A percentile compares a stretch with the other conserved stretches of the same genome.
These are phyloP conservation scores for Thelaira solivaga DNA, from an alignment of 2,888 invertebrate genomes.

Conservation along the genomic window DNA sequence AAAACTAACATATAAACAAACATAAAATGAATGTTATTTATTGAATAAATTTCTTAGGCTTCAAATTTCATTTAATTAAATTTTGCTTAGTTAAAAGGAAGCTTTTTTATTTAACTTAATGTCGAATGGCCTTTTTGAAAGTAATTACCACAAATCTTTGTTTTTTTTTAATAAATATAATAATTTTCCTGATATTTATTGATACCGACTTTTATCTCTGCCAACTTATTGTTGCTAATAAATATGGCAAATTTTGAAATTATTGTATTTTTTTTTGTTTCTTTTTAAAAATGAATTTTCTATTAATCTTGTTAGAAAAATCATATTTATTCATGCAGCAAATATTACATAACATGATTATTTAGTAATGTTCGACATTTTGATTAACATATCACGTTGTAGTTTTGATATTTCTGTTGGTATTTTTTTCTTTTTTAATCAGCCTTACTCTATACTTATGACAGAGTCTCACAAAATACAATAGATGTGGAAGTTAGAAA, in stretches of 20 bases:
- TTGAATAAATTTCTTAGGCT: too few relatives aligned
- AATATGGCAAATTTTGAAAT: constrained; percentile 4
- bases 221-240: constrained; percentile 6
- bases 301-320: constrained; percentile 56
- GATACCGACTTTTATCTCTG: not conserved
- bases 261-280: not conserved
- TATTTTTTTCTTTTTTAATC: constrained; percentile 11
- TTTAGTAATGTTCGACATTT: constrained; percentile 68
- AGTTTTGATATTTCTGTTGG: constrained; percentile 46
- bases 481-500: not conserved
- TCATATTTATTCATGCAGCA: constrained; percentile 55
- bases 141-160: not conserved
- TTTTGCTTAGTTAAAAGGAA: too few relatives aligned
- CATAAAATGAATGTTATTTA: too few relatives aligned
- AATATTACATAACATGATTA: constrained; percentile 60
- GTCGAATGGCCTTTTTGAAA: too few relatives aligned
- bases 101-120: too few relatives aligned
- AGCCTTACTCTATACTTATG: constrained; percentile 22
- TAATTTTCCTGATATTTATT: constrained; percentile 4
- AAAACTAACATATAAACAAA: too few relatives aligned
- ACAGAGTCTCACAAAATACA: constrained; percentile 16
- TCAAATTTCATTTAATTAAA: too few relatives aligned
- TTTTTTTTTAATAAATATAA: not conserved
- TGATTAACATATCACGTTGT: constrained; percentile 76
- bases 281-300: constrained; percentile 25